phyloP scores from a whole-genome alignment of 1,140 invertebrate genomes.

The Tachypleus tridentatus region DNA sequence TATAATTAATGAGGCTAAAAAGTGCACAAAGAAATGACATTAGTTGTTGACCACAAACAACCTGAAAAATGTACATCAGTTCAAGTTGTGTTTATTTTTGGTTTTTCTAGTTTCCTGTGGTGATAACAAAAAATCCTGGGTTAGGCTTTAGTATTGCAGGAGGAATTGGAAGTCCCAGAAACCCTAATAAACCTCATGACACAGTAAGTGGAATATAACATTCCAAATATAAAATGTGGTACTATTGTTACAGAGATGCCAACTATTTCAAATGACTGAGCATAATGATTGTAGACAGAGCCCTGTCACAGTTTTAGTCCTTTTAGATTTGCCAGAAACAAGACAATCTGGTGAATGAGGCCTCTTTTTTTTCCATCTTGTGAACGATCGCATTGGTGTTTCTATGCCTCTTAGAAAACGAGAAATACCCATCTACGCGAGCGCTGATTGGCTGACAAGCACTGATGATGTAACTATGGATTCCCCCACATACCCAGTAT shows the following conservation, averaged over 20 bases:
- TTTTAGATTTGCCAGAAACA: background rate
- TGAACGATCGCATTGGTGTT: no score
- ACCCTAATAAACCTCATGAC: conserved; percentile 13
- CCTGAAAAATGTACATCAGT: no score
- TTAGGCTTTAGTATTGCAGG: conserved; percentile 38
- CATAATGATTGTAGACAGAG: background rate
- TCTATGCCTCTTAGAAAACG: no score
- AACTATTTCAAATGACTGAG: background rate
- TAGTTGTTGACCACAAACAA: no score
- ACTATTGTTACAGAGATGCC: background rate
- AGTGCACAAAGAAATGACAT: no score
- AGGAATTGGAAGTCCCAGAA: conserved; percentile 27
- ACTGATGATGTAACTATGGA: no score
- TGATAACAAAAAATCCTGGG: conserved; percentile 25
- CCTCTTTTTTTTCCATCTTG: no score
- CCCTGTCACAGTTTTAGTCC: background rate
- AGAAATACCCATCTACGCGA: no score
- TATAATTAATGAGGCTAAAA: no score
- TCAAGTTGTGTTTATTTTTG: conserved; percentile 7
- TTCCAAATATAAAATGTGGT: conserved; percentile 18
- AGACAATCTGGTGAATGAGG: background rate
- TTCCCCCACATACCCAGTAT: no score
- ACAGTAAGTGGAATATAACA: conserved; percentile 5
- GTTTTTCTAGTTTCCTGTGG: conserved; percentile 36
- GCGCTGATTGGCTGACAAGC: no score